These are phyloP conservation scores for Rhopalosiphum maidis DNA, from an alignment of 1,140 invertebrate species.

Conservation along the genomic window DNA sequence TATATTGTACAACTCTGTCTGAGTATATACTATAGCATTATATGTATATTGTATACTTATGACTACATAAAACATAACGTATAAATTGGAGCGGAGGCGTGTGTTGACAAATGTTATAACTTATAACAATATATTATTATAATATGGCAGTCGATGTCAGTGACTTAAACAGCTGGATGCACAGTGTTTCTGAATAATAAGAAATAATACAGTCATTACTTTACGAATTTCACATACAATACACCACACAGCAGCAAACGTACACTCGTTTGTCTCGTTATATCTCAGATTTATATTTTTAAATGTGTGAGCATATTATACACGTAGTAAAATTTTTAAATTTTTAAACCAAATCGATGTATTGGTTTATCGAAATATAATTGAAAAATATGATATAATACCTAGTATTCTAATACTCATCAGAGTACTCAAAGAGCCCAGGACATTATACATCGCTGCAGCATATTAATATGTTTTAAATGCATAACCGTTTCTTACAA, in stretches of 20 bases:
- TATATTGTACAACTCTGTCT: background rate
- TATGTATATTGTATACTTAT: background rate
- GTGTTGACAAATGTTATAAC: background rate
- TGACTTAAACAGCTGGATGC: background rate
- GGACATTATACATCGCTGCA: background rate
- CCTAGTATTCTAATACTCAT: background rate
- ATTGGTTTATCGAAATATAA: background rate
- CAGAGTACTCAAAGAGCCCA: background rate
- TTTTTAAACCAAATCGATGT: background rate
- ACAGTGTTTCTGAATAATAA: background rate
- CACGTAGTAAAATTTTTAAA: background rate
- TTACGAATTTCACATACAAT: background rate
- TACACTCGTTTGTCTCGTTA: background rate
- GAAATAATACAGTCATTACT: background rate
- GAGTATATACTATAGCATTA: too few species aligned
- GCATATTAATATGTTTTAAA: background rate
- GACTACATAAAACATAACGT: background rate
- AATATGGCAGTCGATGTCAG: background rate
- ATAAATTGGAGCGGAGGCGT: conserved; percentile 13
- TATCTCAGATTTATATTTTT: background rate
- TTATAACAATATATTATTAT: background rate
- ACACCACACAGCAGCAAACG: background rate
- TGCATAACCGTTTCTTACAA: background rate
- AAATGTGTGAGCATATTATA: background rate
- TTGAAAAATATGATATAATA: background rate